Evolutionary conservation across 1,140 invertebrate genomes (phyloP).

Genomic region (Pogonognathellus flavescens): DNA sequence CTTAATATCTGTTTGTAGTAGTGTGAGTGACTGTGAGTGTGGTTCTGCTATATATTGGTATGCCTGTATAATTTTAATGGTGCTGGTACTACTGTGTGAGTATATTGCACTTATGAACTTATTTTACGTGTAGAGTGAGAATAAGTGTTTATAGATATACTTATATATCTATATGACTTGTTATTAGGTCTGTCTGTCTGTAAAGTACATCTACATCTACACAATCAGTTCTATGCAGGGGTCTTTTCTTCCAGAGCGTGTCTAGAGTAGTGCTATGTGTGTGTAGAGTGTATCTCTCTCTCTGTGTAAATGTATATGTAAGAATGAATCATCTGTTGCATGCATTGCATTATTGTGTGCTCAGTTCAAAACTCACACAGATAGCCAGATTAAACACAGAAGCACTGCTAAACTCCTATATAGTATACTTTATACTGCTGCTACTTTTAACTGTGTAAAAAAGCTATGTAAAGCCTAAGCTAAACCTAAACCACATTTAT

Average conservation of each 20-base stretch:
- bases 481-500: neutral
- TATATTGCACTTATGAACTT: too few relatives aligned
- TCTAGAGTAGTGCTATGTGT: neutral
- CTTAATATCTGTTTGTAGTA: too few relatives aligned
- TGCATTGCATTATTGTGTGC: slow-evolving; percentile 22
- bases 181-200: too few relatives aligned
- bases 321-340: slow-evolving; percentile 46
- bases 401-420: neutral
- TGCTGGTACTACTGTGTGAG: too few relatives aligned
- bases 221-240: too few relatives aligned
- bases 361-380: neutral
- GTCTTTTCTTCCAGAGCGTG: neutral
- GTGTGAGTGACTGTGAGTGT: too few relatives aligned
- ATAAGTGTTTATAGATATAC: too few relatives aligned
- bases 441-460: neutral
- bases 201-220: slow-evolving; percentile 22
- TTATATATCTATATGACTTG: too few relatives aligned
- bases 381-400: neutral
- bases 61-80: too few relatives aligned
- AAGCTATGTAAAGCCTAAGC: neutral
- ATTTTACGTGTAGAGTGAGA: too few relatives aligned
- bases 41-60: too few relatives aligned
- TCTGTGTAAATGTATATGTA: neutral
- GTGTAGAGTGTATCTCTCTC: too few relatives aligned
- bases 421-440: neutral